Evolutionary conservation across 2,888 invertebrate genomes (phyloP).

Genomic region (Meghimatium bilineatum): DNA sequence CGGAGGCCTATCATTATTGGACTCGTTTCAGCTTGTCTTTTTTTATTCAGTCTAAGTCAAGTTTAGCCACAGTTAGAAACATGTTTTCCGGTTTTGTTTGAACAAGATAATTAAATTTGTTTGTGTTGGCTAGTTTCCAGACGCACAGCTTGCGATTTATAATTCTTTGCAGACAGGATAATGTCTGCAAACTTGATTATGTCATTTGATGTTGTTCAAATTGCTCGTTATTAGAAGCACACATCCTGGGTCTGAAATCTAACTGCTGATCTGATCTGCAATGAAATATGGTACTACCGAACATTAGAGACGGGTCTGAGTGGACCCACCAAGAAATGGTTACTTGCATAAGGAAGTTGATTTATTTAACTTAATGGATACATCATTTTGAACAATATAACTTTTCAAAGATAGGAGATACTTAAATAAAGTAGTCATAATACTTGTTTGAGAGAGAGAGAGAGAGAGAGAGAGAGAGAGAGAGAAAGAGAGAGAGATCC

Average conservation of each 20-base stretch:
- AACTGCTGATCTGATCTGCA: conserved; percentile 7
- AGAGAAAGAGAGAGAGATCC: too few species aligned
- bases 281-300: not conserved
- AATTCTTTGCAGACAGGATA: conserved; percentile 45
- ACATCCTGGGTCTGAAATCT: not conserved
- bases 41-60: conserved; percentile 13
- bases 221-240: conserved; percentile 48
- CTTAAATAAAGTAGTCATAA: too few species aligned
- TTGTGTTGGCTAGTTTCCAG: not conserved
- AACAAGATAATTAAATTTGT: conserved; percentile 25
- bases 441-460: too few species aligned
- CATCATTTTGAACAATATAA: too few species aligned
- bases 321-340: conserved; percentile 4
- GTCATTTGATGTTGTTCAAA: conserved; percentile 51
- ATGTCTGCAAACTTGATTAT: conserved; percentile 50
- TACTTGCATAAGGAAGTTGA: conserved; percentile 27
- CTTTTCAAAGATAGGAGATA: too few species aligned
- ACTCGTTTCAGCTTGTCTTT: conserved; percentile 18
- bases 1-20: not conserved
- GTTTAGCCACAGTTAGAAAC: conserved; percentile 17
- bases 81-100: conserved; percentile 12
- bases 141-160: conserved; percentile 11
- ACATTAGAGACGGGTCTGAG: conserved; percentile 1
- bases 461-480: too few species aligned
- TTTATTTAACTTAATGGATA: not conserved